Conservation (phyloP, 1,140 invertebrate genomes). For the Ephestia elutella region DNA sequence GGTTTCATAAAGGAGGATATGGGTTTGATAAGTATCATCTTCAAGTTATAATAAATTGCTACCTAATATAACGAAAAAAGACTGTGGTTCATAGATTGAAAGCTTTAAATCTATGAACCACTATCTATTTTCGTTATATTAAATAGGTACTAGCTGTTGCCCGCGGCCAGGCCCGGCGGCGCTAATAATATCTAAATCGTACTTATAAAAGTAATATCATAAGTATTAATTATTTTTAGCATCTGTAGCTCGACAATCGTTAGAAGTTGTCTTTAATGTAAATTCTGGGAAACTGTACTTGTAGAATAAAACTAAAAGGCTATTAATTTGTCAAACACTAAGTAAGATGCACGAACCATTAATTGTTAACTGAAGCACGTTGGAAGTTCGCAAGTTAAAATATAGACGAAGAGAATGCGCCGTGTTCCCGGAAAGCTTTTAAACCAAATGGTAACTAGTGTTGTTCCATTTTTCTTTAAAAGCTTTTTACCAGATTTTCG, state of each 20-base stretch:
- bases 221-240: too few relatives aligned
- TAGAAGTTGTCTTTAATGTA: too few relatives aligned
- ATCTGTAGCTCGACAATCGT: too few relatives aligned
- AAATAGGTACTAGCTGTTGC: too few relatives aligned
- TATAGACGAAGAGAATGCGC: background rate
- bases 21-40: background rate
- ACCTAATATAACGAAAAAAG: background rate
- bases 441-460: background rate
- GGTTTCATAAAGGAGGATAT: background rate
- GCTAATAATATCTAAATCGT: too few relatives aligned
- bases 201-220: too few relatives aligned
- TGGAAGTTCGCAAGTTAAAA: background rate
- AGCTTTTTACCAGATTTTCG: background rate
- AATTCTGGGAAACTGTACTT: background rate
- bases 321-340: constrained; percentile 2
- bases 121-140: too few relatives aligned
- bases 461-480: background rate
- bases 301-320: background rate
- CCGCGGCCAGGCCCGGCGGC: too few relatives aligned
- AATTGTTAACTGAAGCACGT: background rate
- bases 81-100: too few relatives aligned
- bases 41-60: background rate
- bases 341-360: constrained; percentile 3
- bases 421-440: background rate
- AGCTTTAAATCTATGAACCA: too few relatives aligned